Evolutionary conservation across 2,113 vertebrate species (phyloP).

Genomic region (Fregetta grallaria): DNA sequence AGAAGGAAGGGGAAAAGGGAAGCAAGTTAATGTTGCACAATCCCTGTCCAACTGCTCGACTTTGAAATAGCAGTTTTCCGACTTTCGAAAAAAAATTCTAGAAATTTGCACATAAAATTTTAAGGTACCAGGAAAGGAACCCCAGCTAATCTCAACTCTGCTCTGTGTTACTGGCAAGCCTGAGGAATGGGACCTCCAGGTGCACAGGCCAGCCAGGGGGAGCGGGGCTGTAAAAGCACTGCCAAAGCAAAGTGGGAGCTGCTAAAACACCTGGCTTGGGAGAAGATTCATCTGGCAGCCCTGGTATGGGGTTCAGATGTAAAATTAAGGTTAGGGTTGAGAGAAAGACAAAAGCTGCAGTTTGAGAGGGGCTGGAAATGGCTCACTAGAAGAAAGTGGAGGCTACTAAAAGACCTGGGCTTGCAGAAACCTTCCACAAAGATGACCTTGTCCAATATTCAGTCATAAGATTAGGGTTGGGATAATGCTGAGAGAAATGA

Average conservation of each 20-base stretch:
- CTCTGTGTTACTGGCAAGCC: not conserved
- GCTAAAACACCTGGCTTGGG: not conserved
- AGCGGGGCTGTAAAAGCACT: not conserved
- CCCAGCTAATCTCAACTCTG: not conserved
- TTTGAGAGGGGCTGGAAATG: not conserved
- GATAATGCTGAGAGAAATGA: not conserved
- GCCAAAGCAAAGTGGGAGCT: not conserved
- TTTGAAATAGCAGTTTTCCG: not conserved
- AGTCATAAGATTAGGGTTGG: not conserved
- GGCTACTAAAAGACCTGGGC: not conserved
- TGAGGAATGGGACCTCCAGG: fast-evolving
- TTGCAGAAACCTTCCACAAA: not conserved
- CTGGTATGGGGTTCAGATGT: not conserved
- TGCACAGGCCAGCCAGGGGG: not conserved
- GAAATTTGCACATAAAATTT: not conserved
- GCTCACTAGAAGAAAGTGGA: not conserved
- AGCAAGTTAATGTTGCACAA: not conserved
- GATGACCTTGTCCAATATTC: not conserved
- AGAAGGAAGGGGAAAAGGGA: not conserved
- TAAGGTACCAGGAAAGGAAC: not conserved
- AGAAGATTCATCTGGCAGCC: not conserved
- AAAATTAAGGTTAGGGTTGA: not conserved
- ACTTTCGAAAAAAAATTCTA: not conserved
- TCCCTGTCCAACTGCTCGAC: fast-evolving
- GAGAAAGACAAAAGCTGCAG: not conserved